Base-by-base conservation (phyloP, 1,140 invertebrate species). In the Neodiprion pinetum region DNA sequence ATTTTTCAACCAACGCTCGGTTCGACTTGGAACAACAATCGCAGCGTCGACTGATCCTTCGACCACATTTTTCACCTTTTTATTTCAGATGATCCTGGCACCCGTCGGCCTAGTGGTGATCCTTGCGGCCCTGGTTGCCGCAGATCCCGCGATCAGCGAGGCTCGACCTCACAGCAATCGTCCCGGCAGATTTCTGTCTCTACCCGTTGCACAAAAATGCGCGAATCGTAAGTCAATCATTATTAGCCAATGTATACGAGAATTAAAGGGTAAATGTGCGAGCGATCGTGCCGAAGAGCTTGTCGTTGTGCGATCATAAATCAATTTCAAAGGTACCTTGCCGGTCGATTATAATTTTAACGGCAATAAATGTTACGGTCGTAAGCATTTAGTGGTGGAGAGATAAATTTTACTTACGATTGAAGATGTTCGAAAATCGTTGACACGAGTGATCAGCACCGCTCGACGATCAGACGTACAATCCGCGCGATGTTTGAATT, bases 161-260 rank as follows among this genome's bases (percentile, higher is more conserved):
- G 82, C 85, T 48, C 83, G 88, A 77, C 88, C 85, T 67, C 85
- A 84, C 70, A 85, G 83, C 74, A 90, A 90, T 77, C 84, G 86
- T 75, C 89, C 90, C 61, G 94, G 94, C 82, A 90, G 95, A 83
- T 96, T 96, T 89, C 90, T 96, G 71, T 93, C 94, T 69, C 90
- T 95, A 72, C 95, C 95, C 28, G 90, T 92, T 74, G 91, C 95
- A 75, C 90, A 94, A 81, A 96, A 96, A 90, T 96, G 95, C 88
- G 91, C 93, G 50, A 93, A 91, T 87, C 92, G 95, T 96, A 90
- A 95, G 94, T 94, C 67, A 21, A 78, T 73, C n/a, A 66, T 76
- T 68, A 40, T 40, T 4, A 5, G 28, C 28, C 1, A 40, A 40
- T 4, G 5, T 3, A 40, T 40, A 40, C 28, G 28, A 40, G 2